Evolutionary conservation across 2,113 vertebrate genomes (phyloP).

Genomic region (Gasterosteus nipponicus): DNA sequence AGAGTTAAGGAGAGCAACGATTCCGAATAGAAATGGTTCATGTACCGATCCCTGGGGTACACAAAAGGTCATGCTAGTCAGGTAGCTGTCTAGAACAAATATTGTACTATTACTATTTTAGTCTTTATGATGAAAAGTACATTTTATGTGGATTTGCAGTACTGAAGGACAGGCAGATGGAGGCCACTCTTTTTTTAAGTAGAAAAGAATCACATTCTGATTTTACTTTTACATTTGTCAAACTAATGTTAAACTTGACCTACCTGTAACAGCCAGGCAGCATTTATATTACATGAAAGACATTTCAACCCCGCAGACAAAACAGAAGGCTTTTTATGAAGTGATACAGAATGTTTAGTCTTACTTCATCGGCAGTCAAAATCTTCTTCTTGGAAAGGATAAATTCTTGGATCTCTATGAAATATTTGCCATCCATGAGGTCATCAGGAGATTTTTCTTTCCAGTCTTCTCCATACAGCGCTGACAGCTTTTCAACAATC

Average conservation of each 20-base stretch:
- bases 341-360: not conserved
- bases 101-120: not conserved
- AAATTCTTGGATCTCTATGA: conserved; percentile 54
- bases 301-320: not conserved
- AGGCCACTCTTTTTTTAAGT: not conserved
- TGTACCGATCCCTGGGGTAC: not conserved
- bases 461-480: conserved; percentile 59
- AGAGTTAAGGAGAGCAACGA: too few species aligned
- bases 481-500: conserved; percentile 26
- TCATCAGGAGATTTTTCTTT: not conserved
- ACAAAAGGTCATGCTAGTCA: not conserved
- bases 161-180: not conserved
- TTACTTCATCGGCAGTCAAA: conserved; percentile 31
- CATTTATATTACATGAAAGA: not conserved
- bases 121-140: not conserved
- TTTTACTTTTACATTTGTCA: not conserved
- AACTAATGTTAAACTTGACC: not conserved
- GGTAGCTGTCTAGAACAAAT: not conserved
- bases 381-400: not conserved
- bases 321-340: not conserved
- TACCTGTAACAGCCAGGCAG: not conserved
- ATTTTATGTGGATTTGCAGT: not conserved
- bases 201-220: not conserved
- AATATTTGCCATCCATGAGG: conserved; percentile 22
- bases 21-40: not conserved